Base-by-base conservation (phyloP, 2,797 vertebrate genomes). In the Cossypha niveicapilla region DNA sequence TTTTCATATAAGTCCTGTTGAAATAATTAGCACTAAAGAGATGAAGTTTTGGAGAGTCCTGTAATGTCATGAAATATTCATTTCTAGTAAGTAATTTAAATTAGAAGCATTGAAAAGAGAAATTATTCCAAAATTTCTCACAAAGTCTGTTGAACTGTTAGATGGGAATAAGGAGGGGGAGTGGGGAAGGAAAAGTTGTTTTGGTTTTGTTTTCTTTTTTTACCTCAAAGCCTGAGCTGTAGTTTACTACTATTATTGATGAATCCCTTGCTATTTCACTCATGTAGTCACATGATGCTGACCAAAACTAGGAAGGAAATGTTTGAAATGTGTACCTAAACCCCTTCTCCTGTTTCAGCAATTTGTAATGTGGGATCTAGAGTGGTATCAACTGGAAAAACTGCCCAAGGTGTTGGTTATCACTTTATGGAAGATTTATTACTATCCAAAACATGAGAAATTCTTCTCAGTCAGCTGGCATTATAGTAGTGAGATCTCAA, bases 21-120 rank as follows among this genome's bases (percentile, higher is more conserved):
- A 94, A 93, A 70, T 94, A 95, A 94, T 85, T 88, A 88, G 34
- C 23, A 24, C 60, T 93, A 76, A 93, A 93, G 80, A 67, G 60
- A 91, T 0, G 13, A 86, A 84, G 22, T 56, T 79, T 90, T 94
- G 77, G 28, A 22, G 48, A 79, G 53, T 76, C 37, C 30, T 57
- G 51, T 74, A 85, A 90, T 44, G 27, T 41, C 34, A 76, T 87
- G 60, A 93, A 93, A 92, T 93, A 88, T 71, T 93, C 5, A 85
- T 92, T 96, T 88, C 45, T 61, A 87, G 44, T 67, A 88, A 92
- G 71, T 54, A 3, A 61, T 86, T 92, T 90, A 84, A 86, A 86
- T 85, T 76, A 89, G 83, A 93, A 89, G 48, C 73, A 57, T 50
- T 86, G 67, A 86, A 92, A 88, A 71, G 30, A 71, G 41, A 73